These are phyloP conservation scores for Montipora capricornis DNA, from an alignment of 64 coral and sea anemone species.

Conservation along the genomic window DNA sequence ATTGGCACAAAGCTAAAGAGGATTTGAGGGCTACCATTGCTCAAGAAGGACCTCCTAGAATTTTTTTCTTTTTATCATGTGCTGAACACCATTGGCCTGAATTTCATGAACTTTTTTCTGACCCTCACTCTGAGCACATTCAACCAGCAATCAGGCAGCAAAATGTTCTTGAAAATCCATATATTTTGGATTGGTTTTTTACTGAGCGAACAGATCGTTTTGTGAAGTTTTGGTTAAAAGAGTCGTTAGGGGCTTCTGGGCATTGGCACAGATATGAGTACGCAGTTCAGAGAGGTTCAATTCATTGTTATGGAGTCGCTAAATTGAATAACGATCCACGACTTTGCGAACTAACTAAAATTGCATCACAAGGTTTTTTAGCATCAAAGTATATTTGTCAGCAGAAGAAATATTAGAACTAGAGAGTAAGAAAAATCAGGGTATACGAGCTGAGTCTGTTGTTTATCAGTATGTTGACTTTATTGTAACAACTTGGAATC, in stretches of 20 bases:
- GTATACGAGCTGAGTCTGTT: not conserved
- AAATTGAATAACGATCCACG: conserved; percentile 16
- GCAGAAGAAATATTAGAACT: not conserved
- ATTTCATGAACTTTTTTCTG: not conserved
- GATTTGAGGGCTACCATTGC: not conserved
- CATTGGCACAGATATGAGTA: too few species aligned
- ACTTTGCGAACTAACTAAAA: conserved; percentile 35
- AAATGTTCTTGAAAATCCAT: conserved; percentile 46
- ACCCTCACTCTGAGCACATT: conserved; percentile 22
- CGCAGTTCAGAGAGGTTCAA: too few species aligned
- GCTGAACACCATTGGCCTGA: conserved; percentile 19
- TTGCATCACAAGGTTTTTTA: conserved; percentile 33
- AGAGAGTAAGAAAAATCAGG: not conserved
- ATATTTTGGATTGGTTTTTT: not conserved
- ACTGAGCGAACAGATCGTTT: conserved; percentile 30
- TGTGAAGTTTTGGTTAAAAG: conserved; percentile 43
- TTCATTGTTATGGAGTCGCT: too few species aligned
- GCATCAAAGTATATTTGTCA: not conserved
- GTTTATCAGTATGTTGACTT: conserved; percentile 60
- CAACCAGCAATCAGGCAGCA: conserved; percentile 31
- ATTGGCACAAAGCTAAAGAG: conserved; percentile 48
- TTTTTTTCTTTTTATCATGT: not conserved
- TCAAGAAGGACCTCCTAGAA: too few species aligned
- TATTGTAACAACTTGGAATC: conserved; percentile 32
- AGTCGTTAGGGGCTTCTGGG: not conserved